Percentiles rank a stretch among this genome's conserved stretches.
These are phyloP conservation scores for Ecdyonurus torrentis DNA, from an alignment of 2,888 invertebrate genomes.

Conservation along the genomic window DNA sequence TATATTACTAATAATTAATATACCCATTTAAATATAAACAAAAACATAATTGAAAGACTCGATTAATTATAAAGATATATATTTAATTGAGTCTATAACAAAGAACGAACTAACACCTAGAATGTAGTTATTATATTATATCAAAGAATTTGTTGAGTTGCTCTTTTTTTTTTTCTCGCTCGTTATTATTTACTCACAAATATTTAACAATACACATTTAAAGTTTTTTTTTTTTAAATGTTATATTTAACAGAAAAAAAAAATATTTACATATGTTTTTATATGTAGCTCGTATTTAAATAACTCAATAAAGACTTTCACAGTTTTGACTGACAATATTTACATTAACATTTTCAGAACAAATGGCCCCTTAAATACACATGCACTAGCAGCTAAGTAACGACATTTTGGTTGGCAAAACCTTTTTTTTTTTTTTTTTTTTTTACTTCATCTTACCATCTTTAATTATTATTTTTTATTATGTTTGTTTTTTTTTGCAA, in stretches of 20 bases:
- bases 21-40: conserved; percentile 14
- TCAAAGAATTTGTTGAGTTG: conserved; percentile 11
- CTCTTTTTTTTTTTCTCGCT: too few species aligned
- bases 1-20: not conserved
- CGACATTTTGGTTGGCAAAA: conserved; percentile 8
- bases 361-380: conserved; percentile 11
- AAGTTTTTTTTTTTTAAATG: conserved; percentile 5
- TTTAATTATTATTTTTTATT: too few species aligned
- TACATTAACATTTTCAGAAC: conserved; percentile 13
- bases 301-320: conserved; percentile 7
- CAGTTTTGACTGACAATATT: conserved; percentile 12
- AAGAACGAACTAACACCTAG: conserved; percentile 2
- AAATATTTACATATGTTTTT: conserved; percentile 9
- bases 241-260: conserved; percentile 1
- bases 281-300: conserved; percentile 6
- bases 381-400: conserved; percentile 10
- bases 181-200: too few species aligned
- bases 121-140: conserved; percentile 8
- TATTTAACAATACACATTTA: conserved; percentile 12
- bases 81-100: conserved; percentile 4
- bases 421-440: conserved; percentile 5
- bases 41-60: conserved; percentile 11
- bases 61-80: conserved; percentile 6
- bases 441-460: conserved; percentile 4
- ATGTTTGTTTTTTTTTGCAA: not conserved